A percentile compares a stretch with the other conserved stretches of the same genome.
phyloP scores from a whole-genome alignment of 2,113 vertebrate genomes.

The Scomber japonicus region DNA sequence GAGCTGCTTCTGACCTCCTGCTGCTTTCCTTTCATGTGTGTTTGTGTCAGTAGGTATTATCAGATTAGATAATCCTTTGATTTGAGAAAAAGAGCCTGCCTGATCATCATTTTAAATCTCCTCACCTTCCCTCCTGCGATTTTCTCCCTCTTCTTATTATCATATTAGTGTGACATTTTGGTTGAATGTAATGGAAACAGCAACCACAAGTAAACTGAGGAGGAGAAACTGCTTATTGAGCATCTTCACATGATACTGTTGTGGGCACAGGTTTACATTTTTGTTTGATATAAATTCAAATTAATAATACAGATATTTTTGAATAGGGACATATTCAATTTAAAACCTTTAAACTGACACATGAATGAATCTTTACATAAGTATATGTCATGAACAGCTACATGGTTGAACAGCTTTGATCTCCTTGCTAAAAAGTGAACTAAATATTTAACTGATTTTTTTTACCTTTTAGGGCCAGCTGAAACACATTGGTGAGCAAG shows the following conservation, averaged over 20 bases:
- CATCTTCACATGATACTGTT: neutral
- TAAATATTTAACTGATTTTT: no score
- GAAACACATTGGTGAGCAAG: no score
- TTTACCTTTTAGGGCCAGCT: no score
- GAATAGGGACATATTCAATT: no score
- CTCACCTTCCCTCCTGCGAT: slow-evolving; percentile 37
- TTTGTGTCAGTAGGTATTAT: slow-evolving; percentile 66
- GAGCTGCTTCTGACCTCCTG: slow-evolving; percentile 56
- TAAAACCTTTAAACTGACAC: no score
- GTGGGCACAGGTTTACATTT: neutral
- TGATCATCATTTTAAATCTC: slow-evolving; percentile 67
- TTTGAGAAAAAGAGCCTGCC: slow-evolving; percentile 57
- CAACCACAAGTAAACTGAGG: slow-evolving; percentile 16
- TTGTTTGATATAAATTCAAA: no score
- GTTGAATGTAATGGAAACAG: slow-evolving; percentile 55
- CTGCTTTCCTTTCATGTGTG: slow-evolving; percentile 41
- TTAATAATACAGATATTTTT: no score
- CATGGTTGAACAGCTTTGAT: no score
- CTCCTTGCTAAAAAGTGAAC: no score
- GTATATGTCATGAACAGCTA: no score
- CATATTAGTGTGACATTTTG: slow-evolving; percentile 20
- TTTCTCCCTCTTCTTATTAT: slow-evolving; percentile 22
- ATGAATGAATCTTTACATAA: no score
- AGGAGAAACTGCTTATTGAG: slow-evolving; percentile 29
- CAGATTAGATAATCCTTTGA: slow-evolving; percentile 72